Evolutionary conservation across 37 sponge, comb jelly and placozoan species (phyloP), one percentile per base, ranked within the genome.

Genomic region (Dysidea cf. avara): DNA sequence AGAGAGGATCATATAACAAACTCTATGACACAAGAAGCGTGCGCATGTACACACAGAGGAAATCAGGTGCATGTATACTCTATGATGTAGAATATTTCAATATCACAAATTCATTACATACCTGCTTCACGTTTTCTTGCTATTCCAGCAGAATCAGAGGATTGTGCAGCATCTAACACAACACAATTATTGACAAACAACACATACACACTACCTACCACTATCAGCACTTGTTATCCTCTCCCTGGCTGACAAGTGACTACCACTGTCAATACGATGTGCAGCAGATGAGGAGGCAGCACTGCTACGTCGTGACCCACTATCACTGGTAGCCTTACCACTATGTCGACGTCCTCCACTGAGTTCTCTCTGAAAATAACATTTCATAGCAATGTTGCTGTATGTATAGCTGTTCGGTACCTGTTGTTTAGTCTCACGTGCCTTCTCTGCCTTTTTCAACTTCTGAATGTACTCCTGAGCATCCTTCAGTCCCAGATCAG

Each of bases 401-500:
- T 13, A 49, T 49, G 52, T 49, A 49, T 16, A 49, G 16, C 16
- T 13, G 13, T 18, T 13, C 16, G 16, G 16, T 14, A 74, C 76
- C 66, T 74, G 75, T 57, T 37, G 66, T 53, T 75, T 82, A 17
- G 68, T 56, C 7, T 82, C 83, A 2, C 4, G 22, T 29, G 84
- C 71, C 67, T 90, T 97, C 77, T 97, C 94, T n/a, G 84, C 98
- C 64, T 87, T 87, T 63, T 77, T 87, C 29, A 97, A 75, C 68
- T 85, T 80, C 20, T 68, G 68, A 28, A 83, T 80, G 43, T 97
- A 97, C 37, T 93, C 92, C 57, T 84, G 83, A 9, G 73, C 61
- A 61, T 97, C 94, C 69, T 97, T 87, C 68, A 97, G 80, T 17
- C 92, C 94, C 57, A 94, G 68, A 61, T 97, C 94, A 40, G 84